phyloP scores from a whole-genome alignment of 1,140 invertebrate genomes.

The Drosophila athabasca region DNA sequence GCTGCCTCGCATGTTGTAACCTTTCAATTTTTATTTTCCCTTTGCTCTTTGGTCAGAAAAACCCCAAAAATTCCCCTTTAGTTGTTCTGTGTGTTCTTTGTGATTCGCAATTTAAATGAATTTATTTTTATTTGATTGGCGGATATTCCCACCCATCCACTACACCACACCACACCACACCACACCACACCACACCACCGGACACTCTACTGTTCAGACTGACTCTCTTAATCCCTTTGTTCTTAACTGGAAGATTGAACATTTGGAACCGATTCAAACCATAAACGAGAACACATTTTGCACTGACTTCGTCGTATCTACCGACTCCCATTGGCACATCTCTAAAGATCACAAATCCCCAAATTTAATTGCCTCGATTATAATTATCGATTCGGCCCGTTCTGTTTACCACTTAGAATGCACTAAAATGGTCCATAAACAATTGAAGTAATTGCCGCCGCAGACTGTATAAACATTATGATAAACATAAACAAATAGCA shows the following conservation, averaged over 20 bases:
- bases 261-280: too few relatives aligned
- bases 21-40: background rate
- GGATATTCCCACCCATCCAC: too few relatives aligned
- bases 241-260: too few relatives aligned
- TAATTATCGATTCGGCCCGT: background rate
- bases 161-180: too few relatives aligned
- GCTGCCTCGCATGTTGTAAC: too few relatives aligned
- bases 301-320: too few relatives aligned
- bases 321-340: too few relatives aligned
- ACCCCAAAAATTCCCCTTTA: constrained; percentile 1
- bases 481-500: constrained; percentile 34
- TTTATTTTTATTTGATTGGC: background rate
- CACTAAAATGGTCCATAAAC: constrained; percentile 32
- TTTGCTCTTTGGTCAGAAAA: background rate
- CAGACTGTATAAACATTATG: constrained; percentile 33
- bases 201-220: too few relatives aligned
- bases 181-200: too few relatives aligned
- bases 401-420: constrained; percentile 28
- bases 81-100: constrained; percentile 2
- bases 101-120: constrained; percentile 17
- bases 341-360: constrained; percentile 8
- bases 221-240: too few relatives aligned
- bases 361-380: background rate
- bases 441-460: constrained; percentile 21
- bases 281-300: too few relatives aligned